Evolutionary conservation across 1,140 invertebrate genomes (phyloP).

Genomic region (Portunus trituberculatus): DNA sequence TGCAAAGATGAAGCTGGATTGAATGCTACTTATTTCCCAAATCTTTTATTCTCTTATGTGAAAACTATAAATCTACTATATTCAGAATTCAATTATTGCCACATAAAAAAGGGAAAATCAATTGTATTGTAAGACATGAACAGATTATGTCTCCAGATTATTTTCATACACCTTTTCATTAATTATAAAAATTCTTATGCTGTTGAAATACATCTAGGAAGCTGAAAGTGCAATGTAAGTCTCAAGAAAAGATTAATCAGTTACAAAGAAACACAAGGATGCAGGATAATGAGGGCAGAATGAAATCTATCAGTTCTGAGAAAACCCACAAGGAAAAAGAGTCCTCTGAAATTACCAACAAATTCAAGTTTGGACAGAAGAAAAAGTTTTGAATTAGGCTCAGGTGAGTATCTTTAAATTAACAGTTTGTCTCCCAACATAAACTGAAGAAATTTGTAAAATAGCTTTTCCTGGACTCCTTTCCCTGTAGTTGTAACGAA

Average conservation of each 20-base stretch:
- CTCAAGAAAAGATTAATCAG: background rate
- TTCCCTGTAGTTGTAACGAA: background rate
- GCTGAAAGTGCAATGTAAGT: background rate
- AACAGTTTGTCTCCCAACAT: slow-evolving; percentile 3
- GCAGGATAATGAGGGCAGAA: background rate
- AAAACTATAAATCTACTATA: too few relatives aligned
- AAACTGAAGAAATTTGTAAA: slow-evolving; percentile 5
- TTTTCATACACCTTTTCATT: too few relatives aligned
- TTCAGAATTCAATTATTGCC: too few relatives aligned
- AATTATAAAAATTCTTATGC: background rate
- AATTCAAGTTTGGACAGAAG: background rate
- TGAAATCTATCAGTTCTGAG: background rate
- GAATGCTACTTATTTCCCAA: background rate
- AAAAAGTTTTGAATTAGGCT: background rate
- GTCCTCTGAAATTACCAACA: background rate
- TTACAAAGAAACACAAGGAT: background rate
- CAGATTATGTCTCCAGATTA: too few relatives aligned
- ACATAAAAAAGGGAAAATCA: too few relatives aligned
- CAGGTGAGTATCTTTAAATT: background rate
- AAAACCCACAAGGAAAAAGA: background rate
- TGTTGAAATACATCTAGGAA: background rate
- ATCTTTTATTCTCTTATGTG: too few relatives aligned
- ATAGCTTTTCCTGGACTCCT: background rate
- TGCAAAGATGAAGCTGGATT: too few relatives aligned
- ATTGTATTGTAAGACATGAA: too few relatives aligned